A percentile compares a stretch with the other conserved stretches of the same genome.
These are phyloP conservation scores for Ptychobarbus kaznakovi DNA, from an alignment of 2,797 vertebrate species.

Conservation along the genomic window DNA sequence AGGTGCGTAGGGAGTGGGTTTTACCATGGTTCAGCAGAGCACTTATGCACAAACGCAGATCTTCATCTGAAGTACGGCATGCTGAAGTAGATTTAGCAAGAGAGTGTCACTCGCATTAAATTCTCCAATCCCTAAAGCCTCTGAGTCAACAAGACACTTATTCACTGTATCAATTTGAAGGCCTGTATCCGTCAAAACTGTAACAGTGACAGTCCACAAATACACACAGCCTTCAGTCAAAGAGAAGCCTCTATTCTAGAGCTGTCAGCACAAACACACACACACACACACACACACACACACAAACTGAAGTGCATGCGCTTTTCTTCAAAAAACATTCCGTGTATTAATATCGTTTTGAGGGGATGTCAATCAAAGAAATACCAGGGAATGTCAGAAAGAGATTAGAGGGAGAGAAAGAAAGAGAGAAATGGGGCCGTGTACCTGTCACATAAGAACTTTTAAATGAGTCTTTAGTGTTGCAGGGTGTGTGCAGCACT, in stretches of 20 bases:
- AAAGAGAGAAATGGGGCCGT: constrained; percentile 15
- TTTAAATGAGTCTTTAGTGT: constrained; percentile 36
- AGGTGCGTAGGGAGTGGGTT: constrained; percentile 8
- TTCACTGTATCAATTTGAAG: constrained; percentile 40
- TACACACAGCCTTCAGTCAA: constrained; percentile 28
- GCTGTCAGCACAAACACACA: constrained; percentile 36
- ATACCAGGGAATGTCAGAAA: constrained; percentile 45
- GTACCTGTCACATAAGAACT: constrained; percentile 26
- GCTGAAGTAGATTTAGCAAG: constrained; percentile 21
- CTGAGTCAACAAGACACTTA: constrained; percentile 44
- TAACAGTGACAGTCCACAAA: constrained; percentile 9
- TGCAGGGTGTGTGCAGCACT: constrained; percentile 5
- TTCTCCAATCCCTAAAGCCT: constrained; percentile 44
- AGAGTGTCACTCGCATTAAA: constrained; percentile 22
- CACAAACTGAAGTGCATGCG: neutral
- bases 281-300: constrained; percentile 14
- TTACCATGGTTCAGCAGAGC: constrained; percentile 8
- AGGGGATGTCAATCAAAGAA: constrained; percentile 30
- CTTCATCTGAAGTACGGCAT: constrained; percentile 4
- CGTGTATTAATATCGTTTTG: constrained; percentile 34
- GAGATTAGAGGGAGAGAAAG: neutral
- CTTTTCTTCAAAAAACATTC: constrained; percentile 32
- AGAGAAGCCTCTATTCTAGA: constrained; percentile 24
- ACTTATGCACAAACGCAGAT: neutral
- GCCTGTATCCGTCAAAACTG: constrained; percentile 36